Evolutionary conservation across 2,113 vertebrate species (phyloP).

Genomic region (Cynocephalus volans): DNA sequence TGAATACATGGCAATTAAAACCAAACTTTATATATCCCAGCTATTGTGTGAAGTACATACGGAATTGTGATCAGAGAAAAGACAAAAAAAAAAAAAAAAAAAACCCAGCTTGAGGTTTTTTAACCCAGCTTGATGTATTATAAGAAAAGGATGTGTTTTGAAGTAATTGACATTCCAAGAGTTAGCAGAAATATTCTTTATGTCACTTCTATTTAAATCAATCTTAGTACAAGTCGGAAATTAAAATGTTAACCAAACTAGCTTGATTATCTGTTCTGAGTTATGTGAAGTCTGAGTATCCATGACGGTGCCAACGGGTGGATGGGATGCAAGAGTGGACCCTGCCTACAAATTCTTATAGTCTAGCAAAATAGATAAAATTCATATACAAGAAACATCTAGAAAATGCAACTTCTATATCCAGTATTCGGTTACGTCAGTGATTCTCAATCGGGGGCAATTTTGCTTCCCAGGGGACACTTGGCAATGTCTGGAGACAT

Average conservation of each 20-base stretch:
- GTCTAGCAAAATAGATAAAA: not conserved
- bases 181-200: slow-evolving; percentile 74
- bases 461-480: not conserved
- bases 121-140: not conserved
- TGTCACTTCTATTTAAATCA: slow-evolving; percentile 72
- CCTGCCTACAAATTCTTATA: not conserved
- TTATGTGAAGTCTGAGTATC: not conserved
- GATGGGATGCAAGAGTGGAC: not conserved
- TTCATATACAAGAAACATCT: not conserved
- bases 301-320: not conserved
- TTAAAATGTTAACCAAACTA: slow-evolving; percentile 79
- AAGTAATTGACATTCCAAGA: slow-evolving; percentile 75
- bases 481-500: not conserved
- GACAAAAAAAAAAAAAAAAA: not conserved
- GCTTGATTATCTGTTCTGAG: not conserved
- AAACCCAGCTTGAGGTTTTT: too few relatives aligned
- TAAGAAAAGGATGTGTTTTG: not conserved
- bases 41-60: slow-evolving; percentile 37
- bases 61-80: slow-evolving; percentile 46
- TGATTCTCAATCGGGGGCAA: not conserved
- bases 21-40: slow-evolving; percentile 71
- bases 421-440: not conserved
- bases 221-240: slow-evolving; percentile 69
- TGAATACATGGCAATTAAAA: slow-evolving; percentile 81
- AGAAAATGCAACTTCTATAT: not conserved